A percentile compares a stretch with the other conserved stretches of the same genome.
These are phyloP conservation scores for Percina caprodes DNA, from an alignment of 2,113 vertebrate species.

Conservation along the genomic window DNA sequence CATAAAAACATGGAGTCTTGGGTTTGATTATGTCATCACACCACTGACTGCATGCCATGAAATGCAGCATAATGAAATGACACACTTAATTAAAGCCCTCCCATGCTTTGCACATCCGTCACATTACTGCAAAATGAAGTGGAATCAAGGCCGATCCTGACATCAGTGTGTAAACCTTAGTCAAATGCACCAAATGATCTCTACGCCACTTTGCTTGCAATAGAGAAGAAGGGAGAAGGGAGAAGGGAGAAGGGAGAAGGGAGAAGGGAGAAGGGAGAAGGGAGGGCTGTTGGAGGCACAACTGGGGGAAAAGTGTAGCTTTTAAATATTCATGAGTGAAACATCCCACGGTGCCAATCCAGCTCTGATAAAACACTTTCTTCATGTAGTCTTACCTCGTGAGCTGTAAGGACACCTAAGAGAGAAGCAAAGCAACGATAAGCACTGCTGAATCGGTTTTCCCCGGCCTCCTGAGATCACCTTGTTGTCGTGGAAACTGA, in stretches of 20 bases:
- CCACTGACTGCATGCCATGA: background rate
- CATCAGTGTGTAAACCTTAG: conserved; percentile 9
- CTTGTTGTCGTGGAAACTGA: background rate
- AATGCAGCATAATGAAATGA: background rate
- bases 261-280: background rate
- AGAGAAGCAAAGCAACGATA: conserved; percentile 25
- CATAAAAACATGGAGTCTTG: too few species aligned
- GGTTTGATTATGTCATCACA: too few species aligned
- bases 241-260: background rate
- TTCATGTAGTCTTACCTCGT: conserved; percentile 16
- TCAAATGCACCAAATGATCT: conserved; percentile 26
- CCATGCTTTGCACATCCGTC: background rate
- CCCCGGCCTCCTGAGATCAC: conserved; percentile 11
- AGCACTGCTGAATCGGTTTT: background rate
- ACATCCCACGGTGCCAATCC: conserved; percentile 6
- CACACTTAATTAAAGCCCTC: background rate
- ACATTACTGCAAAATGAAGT: conserved; percentile 24
- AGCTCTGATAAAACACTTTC: conserved; percentile 20
- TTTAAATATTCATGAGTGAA: conserved; percentile 56
- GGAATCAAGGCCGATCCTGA: background rate
- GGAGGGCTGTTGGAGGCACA: background rate
- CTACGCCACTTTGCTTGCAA: background rate
- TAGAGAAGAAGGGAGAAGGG: background rate
- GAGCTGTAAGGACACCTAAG: conserved; percentile 38
- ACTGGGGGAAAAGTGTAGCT: background rate